Base-by-base conservation (phyloP, 1,140 invertebrate genomes). In the Brachionus sp. region DNA sequence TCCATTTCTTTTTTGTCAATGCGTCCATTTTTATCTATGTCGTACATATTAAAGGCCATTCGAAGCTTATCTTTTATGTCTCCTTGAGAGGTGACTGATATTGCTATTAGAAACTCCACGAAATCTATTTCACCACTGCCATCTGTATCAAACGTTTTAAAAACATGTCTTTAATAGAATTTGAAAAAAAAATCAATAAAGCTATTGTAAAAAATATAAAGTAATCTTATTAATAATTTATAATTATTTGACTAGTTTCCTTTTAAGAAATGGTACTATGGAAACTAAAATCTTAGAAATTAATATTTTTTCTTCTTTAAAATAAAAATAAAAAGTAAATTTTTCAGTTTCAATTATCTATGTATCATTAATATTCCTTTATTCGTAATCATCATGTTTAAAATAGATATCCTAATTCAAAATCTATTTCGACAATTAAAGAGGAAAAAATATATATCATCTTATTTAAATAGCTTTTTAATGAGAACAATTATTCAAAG, bases 31-130 rank as follows among this genome's bases (percentile, higher is more conserved):
- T 77, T 77, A 42, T 84, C 73, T 13, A 84, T 84, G 46, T 84
- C 83, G 16, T 84, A 84, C 73, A 84, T 84, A 23, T 84, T 77
- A 44, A 84, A 84, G 3, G 83, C 83, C 73, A 77, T 62, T 35
- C 53, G 33, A 19, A 84, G 73, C 46, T 84, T 84, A 29, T 84
- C 73, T 50, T 35, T 62, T 3, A 66, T 77, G 23, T 84, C 70
- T 35, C 83, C 83, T n/a, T 84, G 46, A 19, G 83, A 84, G 3
- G 83, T 84, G 0, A 84, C 57, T 12, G 70, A 77, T 12, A 84
- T 77, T 19, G 83, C 83, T 13, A 84, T 77, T 1, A 84, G 29
- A 53, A 84, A 84, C 23, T 84, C 83, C 5, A 84, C 75, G 77
- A 84, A 84, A 25, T 84, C 83, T 13, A 83, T 84, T 23, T 84